Evolutionary conservation across 2,888 invertebrate species (phyloP).

Genomic region (Polymixis flavicincta): DNA sequence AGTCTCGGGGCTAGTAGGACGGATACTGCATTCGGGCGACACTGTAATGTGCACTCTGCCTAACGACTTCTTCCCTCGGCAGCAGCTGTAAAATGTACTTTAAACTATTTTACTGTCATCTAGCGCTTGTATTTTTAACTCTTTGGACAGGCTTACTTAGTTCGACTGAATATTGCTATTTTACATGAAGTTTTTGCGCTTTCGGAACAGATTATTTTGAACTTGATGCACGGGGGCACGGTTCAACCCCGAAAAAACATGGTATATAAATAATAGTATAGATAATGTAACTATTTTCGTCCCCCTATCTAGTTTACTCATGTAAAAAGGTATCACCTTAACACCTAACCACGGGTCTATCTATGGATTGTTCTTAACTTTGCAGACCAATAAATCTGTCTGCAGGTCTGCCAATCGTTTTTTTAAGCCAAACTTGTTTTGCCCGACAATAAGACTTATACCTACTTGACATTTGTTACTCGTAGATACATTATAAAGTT

Average conservation of each 20-base stretch:
- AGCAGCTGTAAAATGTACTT: slow-evolving; percentile 29
- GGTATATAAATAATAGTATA: neutral
- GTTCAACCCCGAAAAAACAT: neutral
- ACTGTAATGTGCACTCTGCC: slow-evolving; percentile 46
- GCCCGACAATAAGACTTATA: too few relatives aligned
- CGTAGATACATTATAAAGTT: neutral
- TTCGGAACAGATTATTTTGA: neutral
- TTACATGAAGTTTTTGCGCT: neutral
- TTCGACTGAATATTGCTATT: neutral
- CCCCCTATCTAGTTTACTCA: neutral
- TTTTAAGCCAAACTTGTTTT: neutral
- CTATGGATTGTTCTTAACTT: slow-evolving; percentile 14
- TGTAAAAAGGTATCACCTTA: slow-evolving; percentile 6
- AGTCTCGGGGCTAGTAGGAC: slow-evolving; percentile 23
- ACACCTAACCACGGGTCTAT: neutral
- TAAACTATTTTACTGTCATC: slow-evolving; percentile 22
- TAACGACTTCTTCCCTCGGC: slow-evolving; percentile 38
- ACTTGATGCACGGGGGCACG: neutral
- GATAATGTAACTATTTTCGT: neutral
- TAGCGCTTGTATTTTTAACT: neutral
- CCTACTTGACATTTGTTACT: neutral
- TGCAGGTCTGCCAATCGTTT: neutral
- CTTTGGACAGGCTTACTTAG: neutral
- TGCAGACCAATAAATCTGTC: slow-evolving; percentile 37
- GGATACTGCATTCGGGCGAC: slow-evolving; percentile 38